Evolutionary conservation across 2,797 vertebrate species (phyloP), one percentile per base, ranked within the genome.

Genomic region (Champsocephalus gunnari): DNA sequence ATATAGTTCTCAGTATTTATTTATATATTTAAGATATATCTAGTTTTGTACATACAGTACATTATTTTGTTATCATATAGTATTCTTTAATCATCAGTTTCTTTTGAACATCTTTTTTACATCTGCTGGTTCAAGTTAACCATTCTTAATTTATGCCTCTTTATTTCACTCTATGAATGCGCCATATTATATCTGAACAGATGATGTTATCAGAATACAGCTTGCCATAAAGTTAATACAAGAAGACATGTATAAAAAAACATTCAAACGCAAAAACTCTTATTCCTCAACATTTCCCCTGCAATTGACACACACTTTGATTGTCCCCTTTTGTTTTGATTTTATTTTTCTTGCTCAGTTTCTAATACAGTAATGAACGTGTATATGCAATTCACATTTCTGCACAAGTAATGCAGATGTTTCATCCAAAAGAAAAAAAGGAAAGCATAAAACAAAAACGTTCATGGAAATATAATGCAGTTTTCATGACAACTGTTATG

Each of bases 341-440:
- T 88, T 80, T 73, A 79, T 84, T 88, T 60, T 69, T 45, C 19
- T 12, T 24, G 61, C 67, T 44, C 58, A 76, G 13, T 58, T 71
- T 68, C 56, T 57, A 7, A 70, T 43, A 79, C 73, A 84, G 49
- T 28, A 41, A 67, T 77, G 70, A 79, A 75, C 57, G 10, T 71
- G 49, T 82, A 28, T 24, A 61, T 56, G 57, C 19, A 51, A 68
- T 63, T 71, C 76, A 84, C 77, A 77, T 63, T 57, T 80, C 69
- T 86, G 66, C 81, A 86, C 82, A 90, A 34, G 19, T 72, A 13
- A 86, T 49, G 48, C 68, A 71, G 45, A 81, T 4, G 1, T 49
- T 80, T 70, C 6, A 58, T 57, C 58, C 12, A 63, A 71, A 68
- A 64, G n/a, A 0, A 32, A 64, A 55, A 28, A 4, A 28, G 28